Evolutionary conservation across 2,888 invertebrate genomes (phyloP).

Genomic region (Lasiommata megera): DNA sequence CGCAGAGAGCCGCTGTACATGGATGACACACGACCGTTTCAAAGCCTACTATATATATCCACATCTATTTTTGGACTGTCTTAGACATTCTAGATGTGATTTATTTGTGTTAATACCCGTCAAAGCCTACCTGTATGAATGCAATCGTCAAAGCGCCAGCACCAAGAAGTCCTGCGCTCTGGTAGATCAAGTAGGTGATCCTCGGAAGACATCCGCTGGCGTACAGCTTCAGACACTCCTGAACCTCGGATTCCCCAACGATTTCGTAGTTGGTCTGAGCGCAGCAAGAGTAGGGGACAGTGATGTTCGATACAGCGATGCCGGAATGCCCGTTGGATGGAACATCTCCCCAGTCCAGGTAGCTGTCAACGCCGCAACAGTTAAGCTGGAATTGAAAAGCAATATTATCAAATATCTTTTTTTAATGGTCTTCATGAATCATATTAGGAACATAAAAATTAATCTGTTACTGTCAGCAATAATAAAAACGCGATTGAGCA

Average conservation of each 20-base stretch:
- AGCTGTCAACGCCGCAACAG: conserved; percentile 85
- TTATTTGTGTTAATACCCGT: too few species aligned
- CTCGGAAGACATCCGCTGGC: conserved; percentile 83
- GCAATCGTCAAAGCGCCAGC: conserved; percentile 90
- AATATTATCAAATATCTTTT: too few species aligned
- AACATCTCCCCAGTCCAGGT: conserved; percentile 82
- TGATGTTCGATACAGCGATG: conserved; percentile 60
- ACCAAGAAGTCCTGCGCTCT: conserved; percentile 86
- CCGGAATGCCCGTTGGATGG: conserved; percentile 42
- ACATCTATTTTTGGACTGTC: too few species aligned
- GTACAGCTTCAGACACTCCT: conserved; percentile 62
- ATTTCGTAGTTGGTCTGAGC: conserved; percentile 47
- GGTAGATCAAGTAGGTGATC: conserved; percentile 83
- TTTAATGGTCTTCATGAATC: too few species aligned
- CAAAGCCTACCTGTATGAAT: conserved; percentile 84
- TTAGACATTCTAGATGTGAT: too few species aligned
- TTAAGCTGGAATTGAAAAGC: conserved; percentile 74
- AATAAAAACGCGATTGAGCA: too few species aligned
- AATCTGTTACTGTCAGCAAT: too few species aligned
- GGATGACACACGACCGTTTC: too few species aligned
- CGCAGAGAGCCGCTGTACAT: too few species aligned
- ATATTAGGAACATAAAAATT: too few species aligned
- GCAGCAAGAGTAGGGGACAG: conserved; percentile 84
- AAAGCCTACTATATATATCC: too few species aligned
- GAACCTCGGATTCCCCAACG: conserved; percentile 39